Base-by-base conservation (phyloP, 2,888 invertebrate species). In the Andrena flavipes region DNA sequence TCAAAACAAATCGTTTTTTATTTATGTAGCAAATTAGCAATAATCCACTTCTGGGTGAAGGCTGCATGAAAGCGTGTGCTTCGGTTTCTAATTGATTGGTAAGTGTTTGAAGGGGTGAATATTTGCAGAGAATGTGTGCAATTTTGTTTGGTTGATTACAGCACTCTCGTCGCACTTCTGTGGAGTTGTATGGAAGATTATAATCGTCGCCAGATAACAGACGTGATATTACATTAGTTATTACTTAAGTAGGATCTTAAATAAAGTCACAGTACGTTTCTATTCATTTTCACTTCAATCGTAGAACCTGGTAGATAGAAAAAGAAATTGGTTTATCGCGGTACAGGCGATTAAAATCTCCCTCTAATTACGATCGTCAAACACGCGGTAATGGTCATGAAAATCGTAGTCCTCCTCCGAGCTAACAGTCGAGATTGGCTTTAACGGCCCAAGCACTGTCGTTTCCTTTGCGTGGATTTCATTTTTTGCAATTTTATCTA, bases 281-380 rank as follows among this genome's bases (percentile, higher is more conserved):
- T 35, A 23, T 48, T 69, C 26, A 2, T n/a, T 72, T 68, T 29
- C 33, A 63, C 16, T 33, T 63, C 3, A 35, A 35, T 77, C 48
- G 10, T 30, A 35, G 56, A 74, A 10, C 5, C 8, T 6, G 30
- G 30, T 23, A 10, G 48, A 51, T 6, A 42, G 35, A 30, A 30
- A 29, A 64, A 64, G 49, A 73, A 51, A 62, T 20, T 20, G 6
- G 7, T 20, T 84, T 48, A 70, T 67, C 29, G 33, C 26, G 49
- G 23, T 30, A 30, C n/a, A 23, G 13, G 30, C 65, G 71, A 84
- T 82, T 76, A 80, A 80, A 76, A 80, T 70, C 51, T 30, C 33
- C 16, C 16, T 26, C 1, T n/a, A 64, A 62, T 49, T 67, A 67
- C 20, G 59, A 35, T 83, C 49, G 20, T 68, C 56, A 65, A 64